Evolutionary conservation across 1,140 invertebrate genomes (phyloP).

Genomic region (Hylyphantes graminicola): DNA sequence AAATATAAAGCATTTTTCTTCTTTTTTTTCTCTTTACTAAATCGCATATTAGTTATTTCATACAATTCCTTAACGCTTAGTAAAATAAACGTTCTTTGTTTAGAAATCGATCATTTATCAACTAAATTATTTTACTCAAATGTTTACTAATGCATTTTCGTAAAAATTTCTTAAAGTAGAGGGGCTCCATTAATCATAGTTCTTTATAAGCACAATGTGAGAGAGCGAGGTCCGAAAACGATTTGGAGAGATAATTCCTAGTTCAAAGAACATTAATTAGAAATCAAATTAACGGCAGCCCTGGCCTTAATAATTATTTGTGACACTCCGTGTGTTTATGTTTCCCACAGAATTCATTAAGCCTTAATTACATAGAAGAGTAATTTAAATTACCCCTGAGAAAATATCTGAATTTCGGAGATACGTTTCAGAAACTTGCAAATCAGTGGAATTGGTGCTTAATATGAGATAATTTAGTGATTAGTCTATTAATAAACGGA

Average conservation of each 20-base stretch:
- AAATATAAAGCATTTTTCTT: not conserved
- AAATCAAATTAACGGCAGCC: slow-evolving; percentile 47
- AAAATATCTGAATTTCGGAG: slow-evolving; percentile 16
- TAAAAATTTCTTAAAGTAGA: not conserved
- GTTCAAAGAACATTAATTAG: slow-evolving; percentile 30
- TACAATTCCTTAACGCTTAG: no score
- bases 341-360: slow-evolving; percentile 52
- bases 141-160: no score
- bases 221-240: slow-evolving; percentile 10
- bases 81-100: no score
- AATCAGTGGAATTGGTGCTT: slow-evolving; percentile 1
- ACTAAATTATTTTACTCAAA: no score
- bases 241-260: not conserved
- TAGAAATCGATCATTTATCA: no score
- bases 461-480: no score
- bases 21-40: not conserved
- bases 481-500: no score
- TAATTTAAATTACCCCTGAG: slow-evolving; percentile 25
- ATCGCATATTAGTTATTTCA: no score
- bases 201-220: slow-evolving; percentile 13
- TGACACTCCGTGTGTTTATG: slow-evolving; percentile 43
- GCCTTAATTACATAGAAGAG: slow-evolving; percentile 31
- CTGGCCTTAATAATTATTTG: slow-evolving; percentile 22
- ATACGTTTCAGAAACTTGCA: slow-evolving; percentile 29
- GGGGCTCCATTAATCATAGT: slow-evolving; percentile 11